Conservation (phyloP, 2,113 vertebrate genomes). For the Onychostoma macrolepis region DNA sequence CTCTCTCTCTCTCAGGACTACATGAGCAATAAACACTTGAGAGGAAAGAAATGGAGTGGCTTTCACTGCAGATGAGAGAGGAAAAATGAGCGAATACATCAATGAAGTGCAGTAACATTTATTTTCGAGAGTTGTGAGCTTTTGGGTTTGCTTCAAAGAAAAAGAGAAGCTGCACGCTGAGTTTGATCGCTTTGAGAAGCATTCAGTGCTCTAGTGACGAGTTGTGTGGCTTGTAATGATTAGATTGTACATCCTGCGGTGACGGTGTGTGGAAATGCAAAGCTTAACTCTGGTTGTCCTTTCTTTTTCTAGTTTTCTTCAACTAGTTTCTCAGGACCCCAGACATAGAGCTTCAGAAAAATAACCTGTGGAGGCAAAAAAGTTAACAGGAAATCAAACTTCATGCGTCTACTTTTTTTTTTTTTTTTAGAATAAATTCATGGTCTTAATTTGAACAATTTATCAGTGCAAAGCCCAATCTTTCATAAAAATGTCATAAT, state of each 20-base stretch:
- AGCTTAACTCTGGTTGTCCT: not conserved
- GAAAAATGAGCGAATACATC: not conserved
- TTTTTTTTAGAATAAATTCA: not conserved
- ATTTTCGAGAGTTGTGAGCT: not conserved
- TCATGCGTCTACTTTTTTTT: not conserved
- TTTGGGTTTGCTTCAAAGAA: not conserved
- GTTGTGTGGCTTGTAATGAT: constrained; percentile 8
- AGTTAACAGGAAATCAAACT: not conserved
- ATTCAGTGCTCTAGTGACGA: not conserved
- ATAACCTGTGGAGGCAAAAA: not conserved
- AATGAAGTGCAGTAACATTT: not conserved
- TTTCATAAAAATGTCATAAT: not conserved
- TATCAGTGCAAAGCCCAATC: not conserved
- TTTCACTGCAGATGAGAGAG: not conserved
- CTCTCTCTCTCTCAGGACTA: constrained; percentile 8
- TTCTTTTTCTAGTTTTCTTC: not conserved
- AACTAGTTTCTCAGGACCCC: not conserved
- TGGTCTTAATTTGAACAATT: not conserved
- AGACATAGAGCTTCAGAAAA: not conserved
- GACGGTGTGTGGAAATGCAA: not conserved
- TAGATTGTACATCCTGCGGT: not conserved
- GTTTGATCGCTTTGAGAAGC: not conserved
- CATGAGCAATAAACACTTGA: not conserved
- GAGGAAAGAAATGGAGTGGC: constrained; percentile 7
- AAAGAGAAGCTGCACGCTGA: not conserved